phyloP scores from a whole-genome alignment of 1,140 invertebrate genomes.

The Dreissena polymorpha region DNA sequence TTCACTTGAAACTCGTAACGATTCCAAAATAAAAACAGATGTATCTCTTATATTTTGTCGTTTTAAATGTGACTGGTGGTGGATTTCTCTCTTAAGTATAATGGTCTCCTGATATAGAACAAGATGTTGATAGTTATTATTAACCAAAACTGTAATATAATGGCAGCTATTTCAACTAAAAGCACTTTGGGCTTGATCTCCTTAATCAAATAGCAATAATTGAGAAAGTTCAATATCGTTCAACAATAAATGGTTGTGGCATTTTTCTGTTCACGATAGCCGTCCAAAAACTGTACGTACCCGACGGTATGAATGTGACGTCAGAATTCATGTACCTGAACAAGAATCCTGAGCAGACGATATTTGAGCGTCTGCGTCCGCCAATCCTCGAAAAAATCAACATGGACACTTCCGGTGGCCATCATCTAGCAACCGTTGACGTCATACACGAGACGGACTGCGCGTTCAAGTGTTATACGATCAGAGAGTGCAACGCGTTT shows the following conservation, averaged over 20 bases:
- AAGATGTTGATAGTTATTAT: background rate
- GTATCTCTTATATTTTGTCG: too few relatives aligned
- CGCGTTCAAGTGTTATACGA: conserved; percentile 47
- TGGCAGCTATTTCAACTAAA: background rate
- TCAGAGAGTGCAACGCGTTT: conserved; percentile 50
- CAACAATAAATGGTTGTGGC: too few relatives aligned
- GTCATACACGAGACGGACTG: conserved; percentile 47
- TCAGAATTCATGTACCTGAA: background rate
- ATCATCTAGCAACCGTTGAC: conserved; percentile 38
- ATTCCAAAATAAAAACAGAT: too few relatives aligned
- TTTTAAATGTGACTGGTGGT: too few relatives aligned
- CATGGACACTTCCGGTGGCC: background rate
- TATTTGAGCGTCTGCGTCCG: conserved; percentile 50
- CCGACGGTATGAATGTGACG: conserved; percentile 17
- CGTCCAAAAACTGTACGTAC: conserved; percentile 37
- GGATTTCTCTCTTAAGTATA: too few relatives aligned
- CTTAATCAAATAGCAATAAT: background rate
- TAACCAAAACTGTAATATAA: background rate
- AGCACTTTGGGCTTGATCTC: too few relatives aligned
- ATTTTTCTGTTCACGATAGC: too few relatives aligned
- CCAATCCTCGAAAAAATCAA: conserved; percentile 23
- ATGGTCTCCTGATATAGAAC: background rate
- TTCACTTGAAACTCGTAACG: too few relatives aligned
- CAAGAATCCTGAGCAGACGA: too few relatives aligned
- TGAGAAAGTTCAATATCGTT: background rate